A percentile compares a stretch with the other conserved stretches of the same genome.
phyloP scores from a whole-genome alignment of 1,140 invertebrate species.

The Drosophila santomea region DNA sequence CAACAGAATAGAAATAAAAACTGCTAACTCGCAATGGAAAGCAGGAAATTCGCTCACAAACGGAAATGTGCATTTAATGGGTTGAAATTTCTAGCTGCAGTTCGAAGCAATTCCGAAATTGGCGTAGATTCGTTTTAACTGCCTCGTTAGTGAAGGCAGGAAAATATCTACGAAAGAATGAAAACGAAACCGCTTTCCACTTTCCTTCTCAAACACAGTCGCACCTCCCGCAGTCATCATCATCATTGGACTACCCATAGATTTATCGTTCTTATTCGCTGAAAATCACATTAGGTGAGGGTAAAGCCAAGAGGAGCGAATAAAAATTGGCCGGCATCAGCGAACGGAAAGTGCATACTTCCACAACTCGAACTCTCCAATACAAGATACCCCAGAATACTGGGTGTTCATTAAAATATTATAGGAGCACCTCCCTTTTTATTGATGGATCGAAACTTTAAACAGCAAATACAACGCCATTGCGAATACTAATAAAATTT shows the following conservation, averaged over 20 bases:
- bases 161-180: conserved; percentile 39
- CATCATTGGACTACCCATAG: conserved; percentile 50
- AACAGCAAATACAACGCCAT: not conserved
- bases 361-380: conserved; percentile 6
- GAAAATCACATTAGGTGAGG: conserved; percentile 74
- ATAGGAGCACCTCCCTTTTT: too few species aligned
- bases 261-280: conserved; percentile 80
- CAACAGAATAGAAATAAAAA: not conserved
- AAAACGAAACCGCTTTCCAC: conserved; percentile 46
- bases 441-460: not conserved
- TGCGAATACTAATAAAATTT: too few species aligned
- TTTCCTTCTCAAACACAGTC: not conserved
- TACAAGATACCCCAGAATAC: conserved; percentile 26
- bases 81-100: conserved; percentile 41
- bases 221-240: conserved; percentile 17
- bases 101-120: conserved; percentile 38
- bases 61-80: conserved; percentile 71
- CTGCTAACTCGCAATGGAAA: not conserved
- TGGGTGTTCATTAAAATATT: conserved; percentile 26
- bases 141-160: conserved; percentile 64
- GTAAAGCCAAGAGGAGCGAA: conserved; percentile 71
- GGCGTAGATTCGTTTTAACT: conserved; percentile 57
- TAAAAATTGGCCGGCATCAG: conserved; percentile 48
- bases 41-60: conserved; percentile 5
- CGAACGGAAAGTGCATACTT: conserved; percentile 52